Percentiles rank a stretch among this genome's conserved stretches.
These are phyloP conservation scores for Laterallus jamaicensis DNA, from an alignment of 2,113 vertebrate species.

Conservation along the genomic window DNA sequence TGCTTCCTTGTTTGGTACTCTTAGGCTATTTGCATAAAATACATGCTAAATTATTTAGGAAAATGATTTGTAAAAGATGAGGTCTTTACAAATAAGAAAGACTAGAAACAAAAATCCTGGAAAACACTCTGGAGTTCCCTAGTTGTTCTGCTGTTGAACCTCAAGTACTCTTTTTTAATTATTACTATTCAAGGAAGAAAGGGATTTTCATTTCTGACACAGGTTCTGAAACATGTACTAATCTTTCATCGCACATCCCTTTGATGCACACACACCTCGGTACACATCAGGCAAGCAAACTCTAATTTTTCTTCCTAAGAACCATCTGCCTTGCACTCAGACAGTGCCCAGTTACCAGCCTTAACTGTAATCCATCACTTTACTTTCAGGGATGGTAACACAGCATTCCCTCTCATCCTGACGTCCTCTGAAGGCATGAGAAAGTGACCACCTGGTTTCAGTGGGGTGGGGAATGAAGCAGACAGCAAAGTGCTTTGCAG, in stretches of 20 bases:
- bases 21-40: neutral
- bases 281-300: neutral
- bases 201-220: neutral
- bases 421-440: neutral
- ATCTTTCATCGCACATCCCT: neutral
- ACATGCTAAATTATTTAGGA: conserved; percentile 23
- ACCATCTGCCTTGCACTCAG: neutral
- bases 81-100: neutral
- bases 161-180: neutral
- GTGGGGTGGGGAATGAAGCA: neutral
- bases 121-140: neutral
- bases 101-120: neutral
- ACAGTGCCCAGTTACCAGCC: neutral
- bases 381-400: neutral
- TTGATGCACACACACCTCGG: neutral
- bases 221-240: neutral
- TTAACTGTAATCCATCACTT: neutral
- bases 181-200: neutral
- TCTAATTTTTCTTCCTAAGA: neutral
- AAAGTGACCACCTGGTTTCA: neutral
- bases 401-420: neutral
- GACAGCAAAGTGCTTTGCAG: neutral
- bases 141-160: neutral
- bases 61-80: neutral
- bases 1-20: neutral